A percentile compares a stretch with the other conserved stretches of the same genome.
Evolutionary conservation across 2,888 invertebrate genomes (phyloP).

Genomic region (Rotaria sp.): DNA sequence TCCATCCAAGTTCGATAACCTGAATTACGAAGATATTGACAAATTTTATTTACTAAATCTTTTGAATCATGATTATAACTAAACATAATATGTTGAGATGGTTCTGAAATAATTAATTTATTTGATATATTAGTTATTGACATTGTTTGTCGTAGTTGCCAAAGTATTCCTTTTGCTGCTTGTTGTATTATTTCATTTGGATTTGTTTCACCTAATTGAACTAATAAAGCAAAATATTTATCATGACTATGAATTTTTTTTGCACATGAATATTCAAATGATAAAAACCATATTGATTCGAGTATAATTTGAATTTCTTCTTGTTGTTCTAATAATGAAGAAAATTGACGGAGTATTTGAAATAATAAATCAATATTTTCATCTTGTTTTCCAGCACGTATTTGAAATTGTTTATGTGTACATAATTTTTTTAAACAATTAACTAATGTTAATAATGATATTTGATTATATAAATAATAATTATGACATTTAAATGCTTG

Average conservation of each 20-base stretch:
- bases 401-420: not conserved
- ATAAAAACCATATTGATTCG: not conserved
- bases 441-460: not conserved
- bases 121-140: not conserved
- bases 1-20: slow-evolving; percentile 52
- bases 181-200: not conserved
- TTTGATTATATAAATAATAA: slow-evolving; percentile 3
- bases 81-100: slow-evolving; percentile 38
- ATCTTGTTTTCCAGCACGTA: not conserved
- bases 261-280: slow-evolving; percentile 20
- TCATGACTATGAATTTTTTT: slow-evolving; percentile 4
- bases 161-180: not conserved
- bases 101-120: not conserved
- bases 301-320: not conserved
- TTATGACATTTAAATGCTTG: not conserved
- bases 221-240: slow-evolving; percentile 22
- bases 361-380: slow-evolving; percentile 20
- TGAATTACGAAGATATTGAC: slow-evolving; percentile 42
- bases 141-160: slow-evolving; percentile 12
- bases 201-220: slow-evolving; percentile 16
- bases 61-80: slow-evolving; percentile 36
- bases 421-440: slow-evolving; percentile 25
- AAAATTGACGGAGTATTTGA: not conserved
- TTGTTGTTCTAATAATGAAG: not conserved
- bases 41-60: slow-evolving; percentile 33